Evolutionary conservation across 2,113 vertebrate species (phyloP).

Genomic region (Pterocles burchelli): DNA sequence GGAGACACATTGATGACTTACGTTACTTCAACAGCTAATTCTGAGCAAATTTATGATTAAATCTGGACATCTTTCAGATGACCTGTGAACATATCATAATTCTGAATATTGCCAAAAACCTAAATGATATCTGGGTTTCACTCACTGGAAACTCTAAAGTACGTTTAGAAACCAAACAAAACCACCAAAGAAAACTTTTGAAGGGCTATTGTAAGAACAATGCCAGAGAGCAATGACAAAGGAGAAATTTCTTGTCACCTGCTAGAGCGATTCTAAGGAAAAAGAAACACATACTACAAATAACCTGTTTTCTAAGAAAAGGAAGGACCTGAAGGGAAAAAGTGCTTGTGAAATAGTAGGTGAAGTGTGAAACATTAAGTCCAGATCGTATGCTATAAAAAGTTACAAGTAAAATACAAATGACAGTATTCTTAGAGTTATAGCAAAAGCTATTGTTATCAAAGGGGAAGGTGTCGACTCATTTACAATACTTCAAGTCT

Average conservation of each 20-base stretch:
- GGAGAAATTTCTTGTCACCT: not conserved
- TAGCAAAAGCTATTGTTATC: not conserved
- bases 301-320: not conserved
- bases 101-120: not conserved
- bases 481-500: not conserved
- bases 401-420: not conserved
- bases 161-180: not conserved
- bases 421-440: not conserved
- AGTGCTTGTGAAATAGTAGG: not conserved
- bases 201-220: not conserved
- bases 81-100: not conserved
- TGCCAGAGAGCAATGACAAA: not conserved
- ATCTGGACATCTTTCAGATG: not conserved
- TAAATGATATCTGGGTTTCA: not conserved
- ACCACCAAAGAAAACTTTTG: not conserved
- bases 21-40: not conserved
- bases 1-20: not conserved
- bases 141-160: not conserved
- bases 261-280: not conserved
- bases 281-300: not conserved
- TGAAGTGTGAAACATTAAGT: not conserved
- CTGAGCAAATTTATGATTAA: not conserved
- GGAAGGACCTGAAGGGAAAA: not conserved
- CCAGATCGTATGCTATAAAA: not conserved
- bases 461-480: accelerated